Evolutionary conservation across 2,888 invertebrate genomes (phyloP).

Genomic region (Agonopterix heracliana): DNA sequence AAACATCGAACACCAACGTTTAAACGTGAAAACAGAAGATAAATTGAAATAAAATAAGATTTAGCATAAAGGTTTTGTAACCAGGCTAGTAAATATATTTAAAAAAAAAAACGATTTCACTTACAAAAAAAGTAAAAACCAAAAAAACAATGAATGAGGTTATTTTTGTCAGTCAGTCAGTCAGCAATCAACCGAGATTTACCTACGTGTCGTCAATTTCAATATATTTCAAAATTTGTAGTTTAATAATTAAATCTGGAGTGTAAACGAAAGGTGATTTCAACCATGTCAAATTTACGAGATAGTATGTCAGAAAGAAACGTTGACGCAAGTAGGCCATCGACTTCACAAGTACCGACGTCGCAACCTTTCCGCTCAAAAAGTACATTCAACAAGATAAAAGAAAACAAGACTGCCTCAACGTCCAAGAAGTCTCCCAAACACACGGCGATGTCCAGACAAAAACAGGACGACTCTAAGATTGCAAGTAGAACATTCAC

Average conservation of each 20-base stretch:
- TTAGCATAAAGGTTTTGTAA: no score
- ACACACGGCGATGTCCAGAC: constrained; percentile 14
- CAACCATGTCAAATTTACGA: constrained; percentile 34
- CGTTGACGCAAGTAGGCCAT: constrained; percentile 29
- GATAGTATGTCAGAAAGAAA: constrained; percentile 32
- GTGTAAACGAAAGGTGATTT: constrained; percentile 4
- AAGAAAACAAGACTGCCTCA: constrained; percentile 21
- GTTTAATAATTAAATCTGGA: background rate
- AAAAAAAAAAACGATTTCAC: no score
- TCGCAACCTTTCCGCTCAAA: constrained; percentile 34
- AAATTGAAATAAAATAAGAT: no score
- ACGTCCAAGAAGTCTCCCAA: constrained; percentile 19
- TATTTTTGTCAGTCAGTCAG: no score
- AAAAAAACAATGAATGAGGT: no score
- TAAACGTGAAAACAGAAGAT: no score
- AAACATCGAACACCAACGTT: no score
- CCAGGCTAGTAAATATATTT: no score
- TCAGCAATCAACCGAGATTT: no score
- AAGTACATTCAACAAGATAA: constrained; percentile 26
- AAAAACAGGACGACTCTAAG: constrained; percentile 16
- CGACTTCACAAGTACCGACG: constrained; percentile 31
- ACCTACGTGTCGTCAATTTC: background rate
- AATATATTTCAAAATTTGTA: constrained; percentile 5
- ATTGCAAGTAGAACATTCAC: constrained; percentile 12
- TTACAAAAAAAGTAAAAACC: no score